phyloP scores from a whole-genome alignment of 2,113 vertebrate species.

The Nycticorax nycticorax region DNA sequence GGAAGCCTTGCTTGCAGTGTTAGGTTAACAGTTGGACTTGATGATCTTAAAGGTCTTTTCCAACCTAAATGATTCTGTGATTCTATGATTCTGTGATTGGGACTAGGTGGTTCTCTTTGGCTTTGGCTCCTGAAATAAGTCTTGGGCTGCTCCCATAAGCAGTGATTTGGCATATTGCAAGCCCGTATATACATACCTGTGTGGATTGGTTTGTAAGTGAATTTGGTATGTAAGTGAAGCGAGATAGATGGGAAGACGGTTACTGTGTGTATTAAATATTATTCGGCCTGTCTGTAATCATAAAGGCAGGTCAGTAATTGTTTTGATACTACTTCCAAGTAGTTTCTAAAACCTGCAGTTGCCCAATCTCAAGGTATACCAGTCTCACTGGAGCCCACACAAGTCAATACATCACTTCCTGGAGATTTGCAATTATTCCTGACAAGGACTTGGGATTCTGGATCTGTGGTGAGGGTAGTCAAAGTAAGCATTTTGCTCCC shows the following conservation, averaged over 20 bases:
- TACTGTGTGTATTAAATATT: background rate
- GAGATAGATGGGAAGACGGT: background rate
- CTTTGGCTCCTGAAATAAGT: background rate
- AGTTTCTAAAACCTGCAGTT: background rate
- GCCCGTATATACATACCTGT: background rate
- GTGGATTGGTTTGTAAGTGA: background rate
- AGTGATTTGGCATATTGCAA: background rate
- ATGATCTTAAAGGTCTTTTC: too few relatives aligned
- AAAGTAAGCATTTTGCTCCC: background rate
- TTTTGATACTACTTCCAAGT: background rate
- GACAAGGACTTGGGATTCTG: background rate
- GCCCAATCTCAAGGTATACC: fast-evolving
- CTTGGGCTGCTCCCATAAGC: background rate
- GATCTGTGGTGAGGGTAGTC: background rate
- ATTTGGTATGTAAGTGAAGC: background rate
- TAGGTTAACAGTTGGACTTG: too few relatives aligned
- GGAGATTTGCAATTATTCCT: background rate
- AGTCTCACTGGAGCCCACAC: background rate
- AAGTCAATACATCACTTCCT: background rate
- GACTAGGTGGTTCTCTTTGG: background rate
- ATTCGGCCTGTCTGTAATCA: background rate
- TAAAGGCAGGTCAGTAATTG: background rate
- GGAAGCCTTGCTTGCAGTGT: background rate
- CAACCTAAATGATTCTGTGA: too few relatives aligned
- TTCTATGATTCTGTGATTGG: too few relatives aligned